phyloP scores from a whole-genome alignment of 2,888 invertebrate species.

The Pegoplata infirma region DNA sequence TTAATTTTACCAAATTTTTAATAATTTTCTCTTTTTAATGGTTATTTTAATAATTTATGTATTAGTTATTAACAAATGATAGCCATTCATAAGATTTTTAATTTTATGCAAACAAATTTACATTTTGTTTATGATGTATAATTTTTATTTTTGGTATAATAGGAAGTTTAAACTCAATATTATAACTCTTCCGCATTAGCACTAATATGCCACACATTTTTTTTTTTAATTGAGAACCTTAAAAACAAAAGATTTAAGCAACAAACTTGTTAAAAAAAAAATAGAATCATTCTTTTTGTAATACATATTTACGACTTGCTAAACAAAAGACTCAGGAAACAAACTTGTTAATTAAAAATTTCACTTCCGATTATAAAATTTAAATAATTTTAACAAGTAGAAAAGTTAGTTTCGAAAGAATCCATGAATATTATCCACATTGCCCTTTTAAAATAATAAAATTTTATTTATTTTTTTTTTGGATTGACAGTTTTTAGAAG shows the following conservation, averaged over 20 bases:
- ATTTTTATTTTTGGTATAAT: neutral
- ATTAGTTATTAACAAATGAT: no score
- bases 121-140: neutral
- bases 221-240: neutral
- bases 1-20: no score
- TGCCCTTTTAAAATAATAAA: no score
- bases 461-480: no score
- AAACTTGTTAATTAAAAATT: constrained; percentile 16
- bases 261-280: constrained; percentile 56
- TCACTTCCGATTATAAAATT: neutral
- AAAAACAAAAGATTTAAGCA: constrained; percentile 58
- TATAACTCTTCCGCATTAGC: neutral
- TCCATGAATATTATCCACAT: no score
- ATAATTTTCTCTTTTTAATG: neutral
- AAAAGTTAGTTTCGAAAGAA: no score
- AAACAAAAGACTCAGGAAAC: constrained; percentile 42
- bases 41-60: neutral
- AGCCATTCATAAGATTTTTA: neutral
- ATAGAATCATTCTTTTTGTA: neutral
- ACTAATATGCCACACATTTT: neutral
- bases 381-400: no score
- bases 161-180: neutral
- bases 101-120: neutral
- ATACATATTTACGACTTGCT: neutral
- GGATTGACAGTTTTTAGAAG: no score